phyloP scores from a whole-genome alignment of 1,140 invertebrate species.

The Neocloeon triangulifer region DNA sequence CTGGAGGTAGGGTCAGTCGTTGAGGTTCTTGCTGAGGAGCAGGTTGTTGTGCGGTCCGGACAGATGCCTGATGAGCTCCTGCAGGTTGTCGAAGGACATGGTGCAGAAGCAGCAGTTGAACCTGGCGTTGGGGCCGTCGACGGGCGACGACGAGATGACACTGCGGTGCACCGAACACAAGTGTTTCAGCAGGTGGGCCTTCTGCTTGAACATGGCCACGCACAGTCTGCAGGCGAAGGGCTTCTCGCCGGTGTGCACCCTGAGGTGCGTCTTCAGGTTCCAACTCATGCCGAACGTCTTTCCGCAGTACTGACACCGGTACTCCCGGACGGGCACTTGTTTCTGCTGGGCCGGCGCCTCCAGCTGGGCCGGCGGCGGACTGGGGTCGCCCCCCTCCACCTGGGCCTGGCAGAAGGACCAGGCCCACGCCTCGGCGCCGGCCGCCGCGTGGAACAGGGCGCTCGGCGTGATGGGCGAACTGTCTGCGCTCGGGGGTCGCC shows the following conservation, averaged over 20 bases:
- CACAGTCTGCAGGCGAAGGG: conserved; percentile 67
- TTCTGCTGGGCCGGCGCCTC: conserved; percentile 23
- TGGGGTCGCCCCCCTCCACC: conserved; percentile 20
- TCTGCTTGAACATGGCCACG: conserved; percentile 74
- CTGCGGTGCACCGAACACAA: conserved; percentile 66
- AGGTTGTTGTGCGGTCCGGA: conserved; percentile 68
- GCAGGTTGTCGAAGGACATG: conserved; percentile 55
- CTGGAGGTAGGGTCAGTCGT: conserved; percentile 30
- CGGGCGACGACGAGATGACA: conserved; percentile 48
- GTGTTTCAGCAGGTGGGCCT: conserved; percentile 63
- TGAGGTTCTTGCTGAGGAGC: conserved; percentile 62
- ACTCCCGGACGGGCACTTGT: conserved; percentile 41
- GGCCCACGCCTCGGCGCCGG: conserved; percentile 28
- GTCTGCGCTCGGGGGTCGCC: conserved; percentile 43
- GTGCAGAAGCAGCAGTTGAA: conserved; percentile 73
- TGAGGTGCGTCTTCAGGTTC: conserved; percentile 66
- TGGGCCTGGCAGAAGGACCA: conserved; percentile 40
- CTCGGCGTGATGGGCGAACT: conserved; percentile 20
- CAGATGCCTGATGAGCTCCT: conserved; percentile 59
- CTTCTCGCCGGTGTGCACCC: conserved; percentile 69
- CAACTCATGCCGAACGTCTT: conserved; percentile 78
- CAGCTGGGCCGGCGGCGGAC: conserved; percentile 16
- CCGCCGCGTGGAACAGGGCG: conserved; percentile 12
- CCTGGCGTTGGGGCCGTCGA: conserved; percentile 35
- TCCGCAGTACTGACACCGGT: conserved; percentile 64